These are phyloP conservation scores for Schizaphis graminum DNA, from an alignment of 2,888 invertebrate genomes.

Conservation along the genomic window DNA sequence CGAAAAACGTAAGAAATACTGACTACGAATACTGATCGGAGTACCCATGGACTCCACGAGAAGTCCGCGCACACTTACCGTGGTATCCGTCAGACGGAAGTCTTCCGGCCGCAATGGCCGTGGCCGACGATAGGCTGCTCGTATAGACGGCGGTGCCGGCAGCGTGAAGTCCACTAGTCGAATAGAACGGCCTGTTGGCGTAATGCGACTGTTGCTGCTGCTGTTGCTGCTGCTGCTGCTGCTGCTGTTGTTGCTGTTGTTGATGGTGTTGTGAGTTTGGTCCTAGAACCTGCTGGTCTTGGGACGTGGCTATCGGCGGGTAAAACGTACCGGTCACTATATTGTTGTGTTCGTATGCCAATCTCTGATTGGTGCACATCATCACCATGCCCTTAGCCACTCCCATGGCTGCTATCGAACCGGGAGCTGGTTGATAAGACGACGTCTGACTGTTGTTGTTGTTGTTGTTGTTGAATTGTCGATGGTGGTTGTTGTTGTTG, in stretches of 20 bases:
- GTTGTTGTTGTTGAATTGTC: conserved; percentile 44
- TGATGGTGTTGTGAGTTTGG: conserved; percentile 60
- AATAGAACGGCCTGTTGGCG: conserved; percentile 60
- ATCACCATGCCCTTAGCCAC: conserved; percentile 88
- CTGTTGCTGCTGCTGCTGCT: conserved; percentile 60
- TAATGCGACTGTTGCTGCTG: conserved; percentile 56
- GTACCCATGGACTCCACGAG: not conserved
- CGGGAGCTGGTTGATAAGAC: conserved; percentile 62
- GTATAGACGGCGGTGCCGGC: conserved; percentile 59
- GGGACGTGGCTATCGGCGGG: conserved; percentile 87
- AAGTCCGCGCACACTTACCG: conserved; percentile 19
- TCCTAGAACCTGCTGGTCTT: conserved; percentile 80
- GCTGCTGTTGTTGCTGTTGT: conserved; percentile 63
- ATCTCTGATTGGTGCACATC: conserved; percentile 85
- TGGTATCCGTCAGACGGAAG: conserved; percentile 50
- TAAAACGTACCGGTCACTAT: conserved; percentile 81
- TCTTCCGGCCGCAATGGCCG: conserved; percentile 37
- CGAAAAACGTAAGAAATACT: not conserved
- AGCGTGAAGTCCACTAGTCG: conserved; percentile 59
- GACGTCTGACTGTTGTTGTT: conserved; percentile 55
- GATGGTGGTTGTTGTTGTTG: conserved; percentile 48
- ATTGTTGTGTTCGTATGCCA: conserved; percentile 71
- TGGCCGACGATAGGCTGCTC: conserved; percentile 50
- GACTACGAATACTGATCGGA: not conserved
- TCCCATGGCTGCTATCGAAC: conserved; percentile 82